Conservation (phyloP, 2,888 invertebrate genomes). For the Crocallis elinguaria region DNA sequence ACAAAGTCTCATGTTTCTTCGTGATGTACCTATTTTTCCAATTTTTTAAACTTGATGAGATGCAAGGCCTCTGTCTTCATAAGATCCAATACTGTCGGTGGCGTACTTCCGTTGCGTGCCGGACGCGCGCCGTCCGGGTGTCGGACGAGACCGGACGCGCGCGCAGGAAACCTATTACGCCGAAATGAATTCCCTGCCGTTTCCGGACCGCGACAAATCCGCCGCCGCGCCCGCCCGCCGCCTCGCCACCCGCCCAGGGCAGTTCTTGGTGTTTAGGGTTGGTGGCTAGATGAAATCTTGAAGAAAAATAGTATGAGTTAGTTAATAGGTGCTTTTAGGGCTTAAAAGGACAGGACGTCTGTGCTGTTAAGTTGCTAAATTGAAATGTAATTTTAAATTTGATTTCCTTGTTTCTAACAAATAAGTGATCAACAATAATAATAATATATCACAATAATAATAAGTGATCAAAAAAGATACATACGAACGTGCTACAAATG, state of each 20-base stretch:
- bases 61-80: neutral
- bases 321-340: neutral
- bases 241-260: slow-evolving; percentile 64
- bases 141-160: slow-evolving; percentile 73
- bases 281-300: slow-evolving; percentile 21
- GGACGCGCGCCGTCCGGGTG: slow-evolving; percentile 58
- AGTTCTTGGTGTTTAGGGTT: slow-evolving; percentile 62
- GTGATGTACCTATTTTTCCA: no score
- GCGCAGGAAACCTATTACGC: slow-evolving; percentile 83
- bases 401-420: no score
- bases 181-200: slow-evolving; percentile 82
- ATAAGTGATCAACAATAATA: no score
- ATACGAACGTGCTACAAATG: no score
- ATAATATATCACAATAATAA: no score
- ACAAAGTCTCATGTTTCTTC: no score
- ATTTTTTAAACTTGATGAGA: slow-evolving; percentile 10
- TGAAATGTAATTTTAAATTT: no score
- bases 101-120: slow-evolving; percentile 69
- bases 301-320: neutral
- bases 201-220: slow-evolving; percentile 80
- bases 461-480: no score
- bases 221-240: slow-evolving; percentile 66
- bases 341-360: neutral
- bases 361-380: no score
- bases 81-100: slow-evolving; percentile 24